phyloP scores from a whole-genome alignment of 2,888 invertebrate genomes.

The Drepana falcataria region DNA sequence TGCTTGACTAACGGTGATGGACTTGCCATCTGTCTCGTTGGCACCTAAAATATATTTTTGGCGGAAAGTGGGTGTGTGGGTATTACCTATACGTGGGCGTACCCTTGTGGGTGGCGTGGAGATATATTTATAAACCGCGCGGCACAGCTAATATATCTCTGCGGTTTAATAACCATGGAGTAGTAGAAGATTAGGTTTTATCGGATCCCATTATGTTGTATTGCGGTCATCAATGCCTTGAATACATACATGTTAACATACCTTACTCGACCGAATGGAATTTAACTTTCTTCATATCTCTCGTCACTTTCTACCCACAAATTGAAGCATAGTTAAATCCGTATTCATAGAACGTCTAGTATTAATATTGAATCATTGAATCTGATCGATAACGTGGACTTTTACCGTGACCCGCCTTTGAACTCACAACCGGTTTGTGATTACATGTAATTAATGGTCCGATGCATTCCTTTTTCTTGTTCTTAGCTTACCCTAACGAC shows the following conservation, averaged over 20 bases:
- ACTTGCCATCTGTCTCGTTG: no score
- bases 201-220: not conserved
- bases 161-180: no score
- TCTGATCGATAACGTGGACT: slow-evolving; percentile 19
- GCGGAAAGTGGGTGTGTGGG: no score
- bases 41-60: no score
- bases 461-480: slow-evolving; percentile 1
- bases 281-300: not conserved
- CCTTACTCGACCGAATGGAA: not conserved
- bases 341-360: not conserved
- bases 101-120: no score
- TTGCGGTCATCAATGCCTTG: not conserved
- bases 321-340: slow-evolving; percentile 1
- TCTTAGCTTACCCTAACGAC: not conserved
- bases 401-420: slow-evolving; percentile 19
- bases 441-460: slow-evolving; percentile 27
- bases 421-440: slow-evolving; percentile 26
- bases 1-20: no score
- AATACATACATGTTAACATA: not conserved
- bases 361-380: slow-evolving; percentile 9
- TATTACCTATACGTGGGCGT: no score
- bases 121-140: no score
- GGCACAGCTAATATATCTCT: no score
- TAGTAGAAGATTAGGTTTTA: not conserved
- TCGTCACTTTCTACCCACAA: slow-evolving; percentile 6